Evolutionary conservation across 1,140 invertebrate species (phyloP).

Genomic region (Lepidurus packardi): DNA sequence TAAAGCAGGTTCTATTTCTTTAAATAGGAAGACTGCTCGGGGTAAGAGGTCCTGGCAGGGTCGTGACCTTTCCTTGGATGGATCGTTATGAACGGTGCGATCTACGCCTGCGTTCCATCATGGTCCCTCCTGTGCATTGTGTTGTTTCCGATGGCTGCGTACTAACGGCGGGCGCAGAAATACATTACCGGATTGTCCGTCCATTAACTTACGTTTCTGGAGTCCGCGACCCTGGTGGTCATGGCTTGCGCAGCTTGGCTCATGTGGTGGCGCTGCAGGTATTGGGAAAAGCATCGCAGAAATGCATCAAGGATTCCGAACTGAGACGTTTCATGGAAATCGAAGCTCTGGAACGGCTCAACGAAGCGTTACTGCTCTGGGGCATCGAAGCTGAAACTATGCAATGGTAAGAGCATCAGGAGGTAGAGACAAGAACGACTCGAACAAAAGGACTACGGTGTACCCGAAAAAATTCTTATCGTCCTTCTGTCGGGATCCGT

Average conservation of each 20-base stretch:
- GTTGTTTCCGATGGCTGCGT: not conserved
- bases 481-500: too few species aligned
- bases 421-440: too few species aligned
- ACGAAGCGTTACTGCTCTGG: not conserved
- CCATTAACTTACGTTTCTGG: not conserved
- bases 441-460: too few species aligned
- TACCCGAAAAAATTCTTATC: too few species aligned
- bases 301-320: not conserved
- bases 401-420: not conserved
- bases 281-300: not conserved
- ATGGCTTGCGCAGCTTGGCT: not conserved
- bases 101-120: not conserved
- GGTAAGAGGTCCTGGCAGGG: not conserved
- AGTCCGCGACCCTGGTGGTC: not conserved
- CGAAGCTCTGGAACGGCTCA: not conserved
- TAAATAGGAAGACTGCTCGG: not conserved
- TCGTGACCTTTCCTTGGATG: not conserved
- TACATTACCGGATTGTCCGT: not conserved
- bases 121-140: not conserved
- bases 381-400: not conserved
- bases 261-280: not conserved
- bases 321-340: not conserved
- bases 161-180: not conserved
- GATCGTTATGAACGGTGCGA: constrained; percentile 5
- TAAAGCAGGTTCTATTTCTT: not conserved